These are phyloP conservation scores for Cabera pusaria DNA, from an alignment of 2,888 invertebrate genomes.

Conservation along the genomic window DNA sequence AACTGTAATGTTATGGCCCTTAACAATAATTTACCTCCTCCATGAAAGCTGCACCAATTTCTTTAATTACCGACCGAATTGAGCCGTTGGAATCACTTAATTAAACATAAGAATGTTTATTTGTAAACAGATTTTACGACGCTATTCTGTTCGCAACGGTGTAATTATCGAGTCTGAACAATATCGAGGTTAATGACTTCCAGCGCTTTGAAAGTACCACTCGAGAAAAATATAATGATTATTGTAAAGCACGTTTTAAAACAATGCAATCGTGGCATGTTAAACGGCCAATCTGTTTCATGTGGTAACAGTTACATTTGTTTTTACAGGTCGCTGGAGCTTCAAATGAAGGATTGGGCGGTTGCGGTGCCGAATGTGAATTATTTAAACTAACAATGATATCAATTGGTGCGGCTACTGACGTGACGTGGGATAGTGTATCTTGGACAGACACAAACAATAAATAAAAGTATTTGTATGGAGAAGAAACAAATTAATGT, in stretches of 20 bases:
- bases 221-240: constrained; percentile 45
- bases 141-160: constrained; percentile 45
- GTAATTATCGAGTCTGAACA: constrained; percentile 51
- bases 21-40: constrained; percentile 69
- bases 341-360: constrained; percentile 28
- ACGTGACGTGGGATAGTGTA: too few species aligned
- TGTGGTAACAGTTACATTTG: constrained; percentile 30
- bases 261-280: constrained; percentile 42
- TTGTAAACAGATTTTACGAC: constrained; percentile 58
- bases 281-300: constrained; percentile 27
- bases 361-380: constrained; percentile 25
- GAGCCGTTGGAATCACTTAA: constrained; percentile 63
- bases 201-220: constrained; percentile 47
- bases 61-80: constrained; percentile 65
- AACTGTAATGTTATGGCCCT: constrained; percentile 70
- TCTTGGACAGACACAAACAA: too few species aligned
- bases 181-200: constrained; percentile 60
- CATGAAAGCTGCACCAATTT: constrained; percentile 70
- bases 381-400: constrained; percentile 27
- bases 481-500: too few species aligned
- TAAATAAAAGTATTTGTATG: too few species aligned
- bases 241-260: constrained; percentile 41
- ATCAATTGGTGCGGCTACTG: constrained; percentile 32
- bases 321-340: constrained; percentile 35
- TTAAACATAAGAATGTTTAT: constrained; percentile 65